Base-by-base conservation (phyloP, 2,888 invertebrate species). In the Mycogona germanica region DNA sequence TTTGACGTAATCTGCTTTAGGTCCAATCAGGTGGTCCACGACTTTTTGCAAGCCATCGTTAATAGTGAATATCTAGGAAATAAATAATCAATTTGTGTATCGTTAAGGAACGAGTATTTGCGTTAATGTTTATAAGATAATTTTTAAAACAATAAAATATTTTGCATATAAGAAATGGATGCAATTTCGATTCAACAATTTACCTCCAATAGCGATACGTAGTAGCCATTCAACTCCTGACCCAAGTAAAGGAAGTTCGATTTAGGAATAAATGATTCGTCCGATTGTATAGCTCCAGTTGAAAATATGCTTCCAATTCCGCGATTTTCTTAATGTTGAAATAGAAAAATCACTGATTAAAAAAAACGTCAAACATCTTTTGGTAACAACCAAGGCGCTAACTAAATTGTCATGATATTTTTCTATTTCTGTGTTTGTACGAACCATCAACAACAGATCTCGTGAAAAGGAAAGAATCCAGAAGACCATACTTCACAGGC, bases 201-300 rank as follows among this genome's bases (percentile, higher is more conserved):
- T 52, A 52, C 52, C 45, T 52, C 52, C n/a, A 52, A 32, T 14
- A 26, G 3, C 19, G 52, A 45, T 7, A 35, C 44, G 30, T 52
- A 52, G 37, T 52, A 46, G 19, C 45, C 45, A 21, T 17, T 25
- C 9, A 45, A 7, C 26, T 52, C 42, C 12, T 52, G 30, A 17
- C 14, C 46, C n/a, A 52, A 23, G 21, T 45, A 26, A 19, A 23
- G 2, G 12, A 19, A 52, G 17, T 29, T 21, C 23, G 21, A 5
- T 45, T 46, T 32, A 35, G 52, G 52, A 23, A 46, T 25, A 21
- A 42, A 21, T 12, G 45, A 21, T 14, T 32, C 25, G 19, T 25
- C n/a, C 12, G 52, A 44, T 14, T 25, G 19, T 1, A 42, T 2
- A 4, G 25, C 7, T 9, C 21, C 44, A 21, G 44, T 28, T n/a